These are phyloP conservation scores for Bradypodion pumilum DNA, from an alignment of 2,797 vertebrate species.

Conservation along the genomic window DNA sequence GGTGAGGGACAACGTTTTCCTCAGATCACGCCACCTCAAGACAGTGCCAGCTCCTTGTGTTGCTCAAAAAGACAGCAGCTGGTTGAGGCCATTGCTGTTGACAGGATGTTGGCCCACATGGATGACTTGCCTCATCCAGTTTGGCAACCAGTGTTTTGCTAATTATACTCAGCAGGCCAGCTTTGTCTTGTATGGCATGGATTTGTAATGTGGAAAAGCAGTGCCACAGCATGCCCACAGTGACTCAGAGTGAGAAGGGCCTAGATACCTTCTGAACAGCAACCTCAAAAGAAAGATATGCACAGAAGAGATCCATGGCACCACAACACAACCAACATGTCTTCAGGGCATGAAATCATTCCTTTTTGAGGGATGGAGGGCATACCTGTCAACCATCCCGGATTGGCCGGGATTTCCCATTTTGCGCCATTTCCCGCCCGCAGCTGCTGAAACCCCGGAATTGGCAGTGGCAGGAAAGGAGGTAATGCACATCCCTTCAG, in stretches of 20 bases:
- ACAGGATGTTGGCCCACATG: conserved; percentile 24
- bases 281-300: neutral
- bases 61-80: neutral
- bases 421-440: too few species aligned
- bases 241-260: neutral
- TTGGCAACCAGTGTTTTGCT: conserved; percentile 24
- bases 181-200: neutral
- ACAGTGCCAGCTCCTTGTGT: conserved; percentile 9
- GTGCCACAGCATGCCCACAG: neutral
- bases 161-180: conserved; percentile 24
- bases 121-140: conserved; percentile 15
- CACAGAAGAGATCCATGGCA: neutral
- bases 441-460: too few species aligned
- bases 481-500: too few species aligned
- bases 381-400: too few species aligned
- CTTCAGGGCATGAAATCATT: too few species aligned
- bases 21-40: neutral
- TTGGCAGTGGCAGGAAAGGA: too few species aligned
- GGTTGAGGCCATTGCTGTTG: neutral
- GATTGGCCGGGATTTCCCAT: too few species aligned
- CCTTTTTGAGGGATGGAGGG: too few species aligned
- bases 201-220: neutral
- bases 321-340: neutral
- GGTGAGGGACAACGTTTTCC: conserved; percentile 30
- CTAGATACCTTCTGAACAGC: neutral